phyloP scores from a whole-genome alignment of 2,797 vertebrate species.

The Petrocephalus schoutedeni region DNA sequence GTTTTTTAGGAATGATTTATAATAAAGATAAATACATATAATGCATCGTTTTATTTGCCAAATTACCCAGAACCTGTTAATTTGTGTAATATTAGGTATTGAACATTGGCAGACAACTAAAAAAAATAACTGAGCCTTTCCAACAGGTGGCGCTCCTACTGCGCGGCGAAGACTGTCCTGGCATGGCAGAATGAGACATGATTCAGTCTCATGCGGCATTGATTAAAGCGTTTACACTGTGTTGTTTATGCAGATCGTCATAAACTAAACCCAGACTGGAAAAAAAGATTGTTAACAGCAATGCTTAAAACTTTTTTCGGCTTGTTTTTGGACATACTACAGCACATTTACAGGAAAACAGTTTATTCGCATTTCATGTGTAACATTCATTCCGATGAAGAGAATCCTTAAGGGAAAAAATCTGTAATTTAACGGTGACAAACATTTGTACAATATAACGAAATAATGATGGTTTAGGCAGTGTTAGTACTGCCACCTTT shows the following conservation, averaged over 20 bases:
- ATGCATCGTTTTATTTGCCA: not conserved
- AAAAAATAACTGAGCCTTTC: not conserved
- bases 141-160: not conserved
- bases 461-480: not conserved
- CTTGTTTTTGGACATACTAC: not conserved
- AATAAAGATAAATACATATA: not conserved
- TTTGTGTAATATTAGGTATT: not conserved
- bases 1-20: not conserved
- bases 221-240: not conserved
- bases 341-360: not conserved
- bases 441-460: not conserved
- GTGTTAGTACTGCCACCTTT: not conserved
- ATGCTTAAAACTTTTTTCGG: not conserved
- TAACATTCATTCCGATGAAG: not conserved
- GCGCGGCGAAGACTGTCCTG: not conserved
- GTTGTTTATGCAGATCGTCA: not conserved
- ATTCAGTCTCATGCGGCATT: not conserved
- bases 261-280: not conserved
- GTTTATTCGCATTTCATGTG: not conserved
- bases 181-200: not conserved
- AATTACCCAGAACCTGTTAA: not conserved
- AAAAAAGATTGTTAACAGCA: not conserved
- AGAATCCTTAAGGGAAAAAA: not conserved
- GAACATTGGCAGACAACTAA: not conserved
- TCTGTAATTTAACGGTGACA: not conserved